Conservation (phyloP, 2,113 vertebrate species). For the Ailurus styani region DNA sequence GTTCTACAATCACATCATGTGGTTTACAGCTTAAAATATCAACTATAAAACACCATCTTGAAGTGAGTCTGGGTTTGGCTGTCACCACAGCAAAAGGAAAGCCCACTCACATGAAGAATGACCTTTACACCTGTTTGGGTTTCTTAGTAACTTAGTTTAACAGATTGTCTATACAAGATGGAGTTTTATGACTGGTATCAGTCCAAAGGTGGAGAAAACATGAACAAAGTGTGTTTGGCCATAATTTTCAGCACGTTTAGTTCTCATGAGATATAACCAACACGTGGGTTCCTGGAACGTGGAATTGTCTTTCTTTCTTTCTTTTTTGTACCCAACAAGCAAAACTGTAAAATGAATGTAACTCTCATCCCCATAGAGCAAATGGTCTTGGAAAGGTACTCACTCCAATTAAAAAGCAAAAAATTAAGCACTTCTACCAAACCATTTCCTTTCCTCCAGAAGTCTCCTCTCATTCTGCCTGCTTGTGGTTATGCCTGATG, state of each 20-base stretch:
- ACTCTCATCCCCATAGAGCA: not conserved
- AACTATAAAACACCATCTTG: conserved; percentile 27
- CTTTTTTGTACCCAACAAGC: not conserved
- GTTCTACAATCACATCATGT: conserved; percentile 48
- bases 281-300: not conserved
- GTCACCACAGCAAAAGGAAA: conserved; percentile 47
- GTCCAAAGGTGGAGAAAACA: conserved; percentile 68
- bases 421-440: not conserved
- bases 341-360: conserved; percentile 35
- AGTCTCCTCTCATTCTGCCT: not conserved
- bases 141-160: conserved; percentile 78
- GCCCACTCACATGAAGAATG: conserved; percentile 37
- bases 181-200: conserved; percentile 71
- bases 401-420: not conserved
- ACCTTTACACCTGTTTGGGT: conserved; percentile 70
- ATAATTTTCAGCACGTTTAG: conserved; percentile 46
- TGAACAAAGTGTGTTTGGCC: conserved; percentile 31
- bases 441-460: not conserved
- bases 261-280: conserved; percentile 13
- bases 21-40: conserved; percentile 54
- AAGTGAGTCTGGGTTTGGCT: conserved; percentile 59
- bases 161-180: conserved; percentile 67
- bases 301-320: not conserved
- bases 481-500: not conserved
- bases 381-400: not conserved